Percentiles rank a stretch among this genome's conserved stretches.
Conservation (phyloP, 2,113 vertebrate species). For the Papio anubis region DNA sequence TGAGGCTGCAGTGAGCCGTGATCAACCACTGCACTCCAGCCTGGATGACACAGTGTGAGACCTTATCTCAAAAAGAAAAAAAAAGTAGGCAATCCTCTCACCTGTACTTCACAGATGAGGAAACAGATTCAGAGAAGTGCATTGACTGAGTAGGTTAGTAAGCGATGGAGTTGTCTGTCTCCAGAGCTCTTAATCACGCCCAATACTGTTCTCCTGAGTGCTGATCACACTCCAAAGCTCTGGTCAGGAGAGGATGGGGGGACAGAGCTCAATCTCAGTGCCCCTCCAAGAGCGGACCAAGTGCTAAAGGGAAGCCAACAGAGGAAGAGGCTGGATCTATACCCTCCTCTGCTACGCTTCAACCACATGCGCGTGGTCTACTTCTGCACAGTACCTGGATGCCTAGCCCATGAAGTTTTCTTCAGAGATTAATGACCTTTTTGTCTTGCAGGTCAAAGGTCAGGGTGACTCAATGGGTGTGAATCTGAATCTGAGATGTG, state of each 20-base stretch:
- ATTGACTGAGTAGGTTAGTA: not conserved
- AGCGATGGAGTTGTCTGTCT: not conserved
- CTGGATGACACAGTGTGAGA: no score
- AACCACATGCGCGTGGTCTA: not conserved
- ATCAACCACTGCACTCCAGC: no score
- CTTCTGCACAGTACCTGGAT: not conserved
- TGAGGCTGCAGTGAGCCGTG: no score
- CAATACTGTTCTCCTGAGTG: not conserved
- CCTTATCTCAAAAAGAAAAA: no score
- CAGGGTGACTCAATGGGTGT: constrained; percentile 34
- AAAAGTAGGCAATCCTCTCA: not conserved
- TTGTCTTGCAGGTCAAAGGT: not conserved
- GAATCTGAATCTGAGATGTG: constrained; percentile 20
- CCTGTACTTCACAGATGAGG: not conserved
- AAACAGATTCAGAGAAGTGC: not conserved
- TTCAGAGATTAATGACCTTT: not conserved
- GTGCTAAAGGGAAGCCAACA: not conserved
- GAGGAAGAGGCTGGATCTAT: not conserved
- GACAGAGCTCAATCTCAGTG: not conserved
- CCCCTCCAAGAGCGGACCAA: not conserved
- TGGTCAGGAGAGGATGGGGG: not conserved
- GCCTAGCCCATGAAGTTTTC: not conserved
- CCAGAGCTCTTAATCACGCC: not conserved
- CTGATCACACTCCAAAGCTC: not conserved
- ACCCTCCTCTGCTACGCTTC: not conserved